phyloP scores from a whole-genome alignment of 2,888 invertebrate genomes.

The Limnephilus lunatus region DNA sequence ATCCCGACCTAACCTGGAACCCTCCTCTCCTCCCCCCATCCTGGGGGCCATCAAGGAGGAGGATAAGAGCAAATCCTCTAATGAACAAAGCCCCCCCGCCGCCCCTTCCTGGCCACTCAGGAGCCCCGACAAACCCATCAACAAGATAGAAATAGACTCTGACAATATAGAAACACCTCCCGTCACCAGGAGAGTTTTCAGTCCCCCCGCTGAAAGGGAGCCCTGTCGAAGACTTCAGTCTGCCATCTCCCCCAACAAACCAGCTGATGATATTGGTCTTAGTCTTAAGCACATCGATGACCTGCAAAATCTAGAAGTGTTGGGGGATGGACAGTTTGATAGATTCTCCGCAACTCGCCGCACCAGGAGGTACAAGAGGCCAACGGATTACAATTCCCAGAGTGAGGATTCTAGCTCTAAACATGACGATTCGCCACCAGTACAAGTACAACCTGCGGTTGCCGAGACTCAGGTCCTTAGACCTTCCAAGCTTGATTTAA shows the following conservation, averaged over 20 bases:
- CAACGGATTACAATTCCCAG: slow-evolving; percentile 78
- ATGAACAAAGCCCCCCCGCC: slow-evolving; percentile 12
- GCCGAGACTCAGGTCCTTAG: slow-evolving; percentile 78
- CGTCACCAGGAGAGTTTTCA: slow-evolving; percentile 84
- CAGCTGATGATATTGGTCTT: slow-evolving; percentile 73
- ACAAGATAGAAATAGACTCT: slow-evolving; percentile 87
- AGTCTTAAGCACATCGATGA: slow-evolving; percentile 70
- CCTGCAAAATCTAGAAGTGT: slow-evolving; percentile 71
- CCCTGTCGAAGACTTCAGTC: slow-evolving; percentile 78
- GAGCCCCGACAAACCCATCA: slow-evolving; percentile 75
- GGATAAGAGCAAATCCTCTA: slow-evolving; percentile 71
- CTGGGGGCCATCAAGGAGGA: slow-evolving; percentile 81
- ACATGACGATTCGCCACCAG: slow-evolving; percentile 72
- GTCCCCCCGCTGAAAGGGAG: slow-evolving; percentile 80
- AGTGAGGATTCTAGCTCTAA: slow-evolving; percentile 75
- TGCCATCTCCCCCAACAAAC: slow-evolving; percentile 67
- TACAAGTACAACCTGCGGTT: slow-evolving; percentile 72
- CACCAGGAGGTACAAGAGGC: slow-evolving; percentile 87
- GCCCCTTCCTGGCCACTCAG: slow-evolving; percentile 9
- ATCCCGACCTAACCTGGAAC: slow-evolving; percentile 71
- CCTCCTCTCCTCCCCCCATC: slow-evolving; percentile 72
- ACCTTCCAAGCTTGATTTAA: slow-evolving; percentile 76
- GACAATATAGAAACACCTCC: slow-evolving; percentile 95
- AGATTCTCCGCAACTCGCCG: slow-evolving; percentile 88
- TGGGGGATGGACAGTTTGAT: slow-evolving; percentile 90